Conservation (phyloP, 2,113 vertebrate genomes). For the Poeciliopsis occidentalis region DNA sequence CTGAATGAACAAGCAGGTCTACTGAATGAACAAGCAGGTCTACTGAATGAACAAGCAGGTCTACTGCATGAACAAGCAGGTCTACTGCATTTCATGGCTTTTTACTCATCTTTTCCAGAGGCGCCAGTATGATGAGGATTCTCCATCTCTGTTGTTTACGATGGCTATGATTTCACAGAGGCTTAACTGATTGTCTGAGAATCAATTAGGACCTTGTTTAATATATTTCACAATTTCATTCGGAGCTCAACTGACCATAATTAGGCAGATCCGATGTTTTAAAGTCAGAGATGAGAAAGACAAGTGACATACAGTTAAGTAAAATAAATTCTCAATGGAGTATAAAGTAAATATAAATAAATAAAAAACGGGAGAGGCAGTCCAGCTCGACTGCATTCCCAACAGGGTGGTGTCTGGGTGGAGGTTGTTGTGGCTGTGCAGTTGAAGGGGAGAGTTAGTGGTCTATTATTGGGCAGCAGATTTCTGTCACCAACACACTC, state of each 20-base stretch:
- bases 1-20: no score
- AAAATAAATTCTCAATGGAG: not conserved
- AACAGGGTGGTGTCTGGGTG: conserved; percentile 43
- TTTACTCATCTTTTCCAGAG: no score
- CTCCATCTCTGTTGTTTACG: no score
- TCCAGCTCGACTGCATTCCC: conserved; percentile 65
- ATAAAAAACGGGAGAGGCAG: not conserved
- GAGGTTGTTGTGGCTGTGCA: conserved; percentile 9
- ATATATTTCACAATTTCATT: not conserved
- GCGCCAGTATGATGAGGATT: no score
- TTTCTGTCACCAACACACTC: not conserved
- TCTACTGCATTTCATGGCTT: no score
- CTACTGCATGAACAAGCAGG: no score
- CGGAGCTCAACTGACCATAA: not conserved
- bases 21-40: no score
- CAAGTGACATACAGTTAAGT: not conserved
- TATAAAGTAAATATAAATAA: not conserved
- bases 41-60: no score
- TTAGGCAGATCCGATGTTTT: not conserved
- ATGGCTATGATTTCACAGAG: no score
- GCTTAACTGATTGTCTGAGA: not conserved
- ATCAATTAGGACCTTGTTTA: not conserved
- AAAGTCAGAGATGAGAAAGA: not conserved
- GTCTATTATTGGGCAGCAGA: not conserved
- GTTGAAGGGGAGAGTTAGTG: not conserved